A percentile compares a stretch with the other conserved stretches of the same genome.
phyloP scores from a whole-genome alignment of 2,113 vertebrate genomes.

The Herpetotheres cachinnans region DNA sequence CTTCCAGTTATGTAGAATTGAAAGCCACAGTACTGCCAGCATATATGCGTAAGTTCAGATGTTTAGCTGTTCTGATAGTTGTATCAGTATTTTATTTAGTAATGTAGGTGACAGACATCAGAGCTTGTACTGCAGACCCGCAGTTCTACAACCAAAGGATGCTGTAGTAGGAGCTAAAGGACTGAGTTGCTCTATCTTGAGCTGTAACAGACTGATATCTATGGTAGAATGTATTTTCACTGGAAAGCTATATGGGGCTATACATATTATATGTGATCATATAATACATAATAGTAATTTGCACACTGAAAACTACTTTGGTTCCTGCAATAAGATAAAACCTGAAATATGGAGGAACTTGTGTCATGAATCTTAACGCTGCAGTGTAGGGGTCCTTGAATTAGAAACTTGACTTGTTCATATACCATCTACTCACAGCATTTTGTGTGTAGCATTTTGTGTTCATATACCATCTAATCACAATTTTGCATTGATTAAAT shows the following conservation, averaged over 20 bases:
- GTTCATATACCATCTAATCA: not conserved
- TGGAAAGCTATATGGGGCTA: not conserved
- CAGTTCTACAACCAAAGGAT: not conserved
- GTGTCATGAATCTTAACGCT: not conserved
- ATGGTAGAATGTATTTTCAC: not conserved
- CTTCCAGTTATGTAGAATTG: not conserved
- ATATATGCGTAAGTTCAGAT: not conserved
- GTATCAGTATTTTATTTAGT: not conserved
- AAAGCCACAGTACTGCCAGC: not conserved
- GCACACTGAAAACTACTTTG: not conserved
- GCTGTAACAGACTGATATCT: not conserved
- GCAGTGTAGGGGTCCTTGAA: not conserved
- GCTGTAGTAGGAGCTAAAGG: not conserved
- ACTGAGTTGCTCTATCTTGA: not conserved
- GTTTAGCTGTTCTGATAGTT: not conserved
- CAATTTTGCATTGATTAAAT: not conserved
- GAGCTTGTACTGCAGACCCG: not conserved
- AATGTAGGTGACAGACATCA: not conserved
- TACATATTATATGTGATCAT: not conserved
- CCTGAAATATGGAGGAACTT: not conserved
- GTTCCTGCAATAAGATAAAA: not conserved
- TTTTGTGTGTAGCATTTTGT: conserved; percentile 4
- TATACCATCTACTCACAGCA: not conserved
- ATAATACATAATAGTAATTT: not conserved
- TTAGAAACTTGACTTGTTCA: not conserved